Evolutionary conservation across 2,888 invertebrate genomes (phyloP).

Genomic region (Pandemis heparana): DNA sequence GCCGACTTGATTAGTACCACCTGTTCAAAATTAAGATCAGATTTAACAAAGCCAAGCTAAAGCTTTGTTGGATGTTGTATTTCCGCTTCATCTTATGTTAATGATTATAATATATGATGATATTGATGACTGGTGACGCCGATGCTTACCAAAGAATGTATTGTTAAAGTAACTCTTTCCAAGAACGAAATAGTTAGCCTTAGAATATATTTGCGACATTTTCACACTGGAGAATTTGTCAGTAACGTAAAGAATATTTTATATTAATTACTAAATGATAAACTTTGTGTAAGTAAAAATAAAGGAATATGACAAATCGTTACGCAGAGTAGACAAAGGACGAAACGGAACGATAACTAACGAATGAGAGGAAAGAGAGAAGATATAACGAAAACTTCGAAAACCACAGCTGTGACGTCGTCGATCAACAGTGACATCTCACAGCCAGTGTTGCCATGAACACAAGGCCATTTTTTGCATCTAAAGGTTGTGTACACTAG

Average conservation of each 20-base stretch:
- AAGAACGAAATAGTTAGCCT: constrained; percentile 43
- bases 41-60: constrained; percentile 27
- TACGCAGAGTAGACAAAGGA: background rate
- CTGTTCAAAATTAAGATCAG: constrained; percentile 51
- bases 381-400: too few relatives aligned
- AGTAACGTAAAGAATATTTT: background rate
- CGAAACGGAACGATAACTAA: too few relatives aligned
- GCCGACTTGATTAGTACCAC: constrained; percentile 56
- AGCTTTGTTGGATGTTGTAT: constrained; percentile 4
- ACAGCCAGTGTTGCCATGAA: too few relatives aligned
- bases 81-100: constrained; percentile 11
- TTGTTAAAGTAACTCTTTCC: constrained; percentile 48
- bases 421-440: too few relatives aligned
- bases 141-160: constrained; percentile 51
- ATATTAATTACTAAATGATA: background rate
- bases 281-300: background rate
- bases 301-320: too few relatives aligned
- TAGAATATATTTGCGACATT: constrained; percentile 48
- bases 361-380: too few relatives aligned
- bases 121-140: background rate
- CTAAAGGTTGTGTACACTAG: too few relatives aligned
- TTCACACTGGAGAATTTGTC: constrained; percentile 20
- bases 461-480: too few relatives aligned
- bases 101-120: background rate
- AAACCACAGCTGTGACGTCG: too few relatives aligned